Evolutionary conservation across 2,113 vertebrate genomes (phyloP), one percentile per base, ranked within the genome.

Genomic region (Enhydra lutris): DNA sequence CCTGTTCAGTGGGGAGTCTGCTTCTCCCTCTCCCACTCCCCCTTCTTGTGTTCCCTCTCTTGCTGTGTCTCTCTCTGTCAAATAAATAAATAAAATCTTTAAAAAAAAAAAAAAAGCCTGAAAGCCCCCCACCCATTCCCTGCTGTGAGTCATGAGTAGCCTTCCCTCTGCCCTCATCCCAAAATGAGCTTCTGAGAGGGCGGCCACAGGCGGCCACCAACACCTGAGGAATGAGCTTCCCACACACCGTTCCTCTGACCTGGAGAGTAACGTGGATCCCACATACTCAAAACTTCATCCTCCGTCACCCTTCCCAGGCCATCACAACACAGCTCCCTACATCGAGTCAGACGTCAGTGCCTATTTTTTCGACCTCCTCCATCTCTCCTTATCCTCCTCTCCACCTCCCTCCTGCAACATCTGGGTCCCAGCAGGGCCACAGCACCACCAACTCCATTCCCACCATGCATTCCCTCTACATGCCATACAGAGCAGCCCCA

Each of bases 241-340:
- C n/a, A 50, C 5, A n/a, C 20, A 36, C 52, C 12, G 12, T 52
- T 61, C 55, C 73, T 87, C 31, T 52, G 9, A 74, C n/a, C 83
- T 65, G 26, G 47, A 92, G 78, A 81, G 34, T 8, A 18, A 61
- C 74, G 73, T 31, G n/a, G 55, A 36, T 47, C 55, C 74, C 71
- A 61, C 36, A 59, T 6, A 34, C 69, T 21, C 59, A 78, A 50
- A 87, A 31, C 24, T 6, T 2, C 39, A 7, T 59, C 13, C 12
- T 26, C 63, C 20, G 20, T 29, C 61, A 7, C 6, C n/a, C 31
- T 88, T 55, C 74, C 74, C 45, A 82, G 71, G 57, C 45, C 59
- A 20, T 4, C 2, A 1, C 36, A 3, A 1, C 1, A 13, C n/a
- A 36, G 39, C 39, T 67, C 36, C 57, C 18, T 14, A 9, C 29